Conservation (phyloP, 2,888 invertebrate genomes). For the Pachydiplax longipennis region DNA sequence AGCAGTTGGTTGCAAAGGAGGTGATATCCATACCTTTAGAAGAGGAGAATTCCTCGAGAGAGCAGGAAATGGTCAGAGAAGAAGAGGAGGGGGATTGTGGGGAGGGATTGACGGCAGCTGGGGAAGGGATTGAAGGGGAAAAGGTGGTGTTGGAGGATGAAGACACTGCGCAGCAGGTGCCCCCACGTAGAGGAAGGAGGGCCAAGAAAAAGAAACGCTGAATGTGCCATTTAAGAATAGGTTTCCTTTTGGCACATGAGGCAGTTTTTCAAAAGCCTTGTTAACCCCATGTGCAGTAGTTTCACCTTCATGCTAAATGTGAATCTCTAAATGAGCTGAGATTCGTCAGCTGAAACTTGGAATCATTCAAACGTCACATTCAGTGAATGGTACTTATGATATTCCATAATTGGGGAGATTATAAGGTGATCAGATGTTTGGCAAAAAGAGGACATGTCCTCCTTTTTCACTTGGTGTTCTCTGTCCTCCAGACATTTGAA, state of each 20-base stretch:
- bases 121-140: neutral
- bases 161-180: neutral
- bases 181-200: conserved; percentile 13
- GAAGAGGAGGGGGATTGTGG: neutral
- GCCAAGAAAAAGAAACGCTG: conserved; percentile 38
- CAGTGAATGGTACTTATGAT: no score
- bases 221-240: neutral
- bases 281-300: no score
- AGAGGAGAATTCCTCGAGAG: neutral
- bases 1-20: neutral
- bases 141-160: conserved; percentile 2
- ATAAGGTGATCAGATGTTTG: no score
- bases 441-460: no score
- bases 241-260: neutral
- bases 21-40: conserved; percentile 50
- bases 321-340: no score
- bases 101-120: neutral
- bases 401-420: no score
- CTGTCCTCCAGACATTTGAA: no score
- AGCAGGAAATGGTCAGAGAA: neutral
- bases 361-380: no score
- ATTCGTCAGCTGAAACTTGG: no score
- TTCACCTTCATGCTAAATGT: no score
- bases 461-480: no score
- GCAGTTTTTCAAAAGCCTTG: no score